phyloP scores from a whole-genome alignment of 2,888 invertebrate species.

The Euzetes globulus region DNA sequence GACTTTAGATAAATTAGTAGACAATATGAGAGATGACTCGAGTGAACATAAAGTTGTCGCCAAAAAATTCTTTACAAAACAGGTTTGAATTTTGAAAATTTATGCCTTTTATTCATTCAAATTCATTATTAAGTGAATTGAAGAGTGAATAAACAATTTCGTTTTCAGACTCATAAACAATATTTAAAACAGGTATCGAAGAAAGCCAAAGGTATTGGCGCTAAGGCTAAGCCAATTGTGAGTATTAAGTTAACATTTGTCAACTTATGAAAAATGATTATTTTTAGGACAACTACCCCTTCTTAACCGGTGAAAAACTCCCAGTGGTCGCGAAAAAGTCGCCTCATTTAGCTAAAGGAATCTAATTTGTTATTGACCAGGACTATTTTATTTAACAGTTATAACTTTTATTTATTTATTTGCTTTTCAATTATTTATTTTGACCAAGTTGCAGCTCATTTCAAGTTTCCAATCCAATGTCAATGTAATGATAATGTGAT shows the following conservation, averaged over 20 bases:
- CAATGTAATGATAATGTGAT: no score
- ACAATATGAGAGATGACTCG: slow-evolving; percentile 45
- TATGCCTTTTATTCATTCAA: not conserved
- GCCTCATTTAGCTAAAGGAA: slow-evolving; percentile 47
- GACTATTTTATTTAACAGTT: not conserved
- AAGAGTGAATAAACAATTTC: slow-evolving; percentile 15
- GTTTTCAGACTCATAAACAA: slow-evolving; percentile 39
- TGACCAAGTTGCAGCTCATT: no score
- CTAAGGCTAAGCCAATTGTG: not conserved
- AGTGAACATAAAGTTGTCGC: slow-evolving; percentile 55
- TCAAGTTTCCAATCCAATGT: no score
- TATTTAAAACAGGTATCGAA: slow-evolving; percentile 36
- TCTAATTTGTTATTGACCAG: not conserved
- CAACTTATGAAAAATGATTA: slow-evolving; percentile 37
- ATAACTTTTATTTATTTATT: not conserved
- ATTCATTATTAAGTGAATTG: not conserved
- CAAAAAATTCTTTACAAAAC: slow-evolving; percentile 59
- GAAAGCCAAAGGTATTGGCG: not conserved
- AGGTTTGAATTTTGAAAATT: slow-evolving; percentile 9
- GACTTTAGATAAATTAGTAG: slow-evolving; percentile 62
- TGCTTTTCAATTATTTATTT: not conserved
- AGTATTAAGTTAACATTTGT: not conserved
- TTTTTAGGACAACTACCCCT: slow-evolving; percentile 69
- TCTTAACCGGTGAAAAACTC: slow-evolving; percentile 70
- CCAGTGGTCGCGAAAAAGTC: slow-evolving; percentile 91